These are phyloP conservation scores for Mastomys natalensis DNA, from an alignment of 2,113 vertebrate species.

Conservation along the genomic window DNA sequence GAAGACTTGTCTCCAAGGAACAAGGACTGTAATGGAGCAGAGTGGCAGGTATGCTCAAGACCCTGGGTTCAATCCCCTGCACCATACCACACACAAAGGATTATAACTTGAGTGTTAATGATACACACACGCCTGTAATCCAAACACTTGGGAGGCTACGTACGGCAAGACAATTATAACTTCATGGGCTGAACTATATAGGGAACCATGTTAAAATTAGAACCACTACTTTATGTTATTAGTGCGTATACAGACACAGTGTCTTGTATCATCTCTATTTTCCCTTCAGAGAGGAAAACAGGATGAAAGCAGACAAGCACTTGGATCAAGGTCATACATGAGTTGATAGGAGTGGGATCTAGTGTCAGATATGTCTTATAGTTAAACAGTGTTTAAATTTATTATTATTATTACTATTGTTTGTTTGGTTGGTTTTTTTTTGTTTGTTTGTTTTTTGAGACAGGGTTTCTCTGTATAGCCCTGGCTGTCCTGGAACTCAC, in stretches of 20 bases:
- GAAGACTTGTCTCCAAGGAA: neutral
- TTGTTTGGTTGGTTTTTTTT: too few species aligned
- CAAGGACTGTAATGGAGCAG: neutral
- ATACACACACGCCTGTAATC: neutral
- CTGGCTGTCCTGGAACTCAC: too few species aligned
- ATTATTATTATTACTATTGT: too few species aligned
- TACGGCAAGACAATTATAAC: neutral
- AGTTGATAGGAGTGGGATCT: neutral
- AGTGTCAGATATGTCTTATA: neutral
- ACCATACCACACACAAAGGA: neutral
- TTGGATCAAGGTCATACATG: conserved; percentile 36
- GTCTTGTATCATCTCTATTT: neutral
- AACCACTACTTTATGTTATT: neutral
- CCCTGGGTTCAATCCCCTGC: neutral
- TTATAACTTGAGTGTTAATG: neutral
- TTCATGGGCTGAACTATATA: neutral
- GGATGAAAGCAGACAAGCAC: conserved; percentile 26
- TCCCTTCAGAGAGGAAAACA: conserved; percentile 41
- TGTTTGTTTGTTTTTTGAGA: too few species aligned
- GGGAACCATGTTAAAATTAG: neutral
- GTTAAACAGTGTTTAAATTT: neutral
- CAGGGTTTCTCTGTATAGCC: too few species aligned
- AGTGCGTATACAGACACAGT: neutral
- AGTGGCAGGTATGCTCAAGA: neutral
- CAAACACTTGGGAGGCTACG: neutral